Conservation (phyloP, 2,113 vertebrate genomes). For the Osmerus mordax region DNA sequence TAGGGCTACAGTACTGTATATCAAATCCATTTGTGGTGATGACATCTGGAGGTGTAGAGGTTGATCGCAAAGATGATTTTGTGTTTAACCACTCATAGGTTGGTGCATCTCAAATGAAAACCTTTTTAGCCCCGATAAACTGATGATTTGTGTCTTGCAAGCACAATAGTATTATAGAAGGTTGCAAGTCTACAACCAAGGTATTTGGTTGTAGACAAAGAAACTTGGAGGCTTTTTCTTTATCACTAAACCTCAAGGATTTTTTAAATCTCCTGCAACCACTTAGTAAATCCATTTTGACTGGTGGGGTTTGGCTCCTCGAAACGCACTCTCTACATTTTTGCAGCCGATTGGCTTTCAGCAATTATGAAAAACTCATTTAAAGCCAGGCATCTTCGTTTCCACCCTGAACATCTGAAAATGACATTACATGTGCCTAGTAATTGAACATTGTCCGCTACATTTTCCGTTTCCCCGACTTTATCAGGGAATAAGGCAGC, state of each 20-base stretch:
- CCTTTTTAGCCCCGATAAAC: too few relatives aligned
- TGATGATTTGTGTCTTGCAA: too few relatives aligned
- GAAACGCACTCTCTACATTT: background rate
- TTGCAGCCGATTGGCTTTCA: background rate
- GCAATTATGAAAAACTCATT: constrained; percentile 18
- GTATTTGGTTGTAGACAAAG: too few relatives aligned
- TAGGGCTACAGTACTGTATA: too few relatives aligned
- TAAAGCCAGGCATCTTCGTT: constrained; percentile 11
- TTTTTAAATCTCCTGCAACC: constrained; percentile 21
- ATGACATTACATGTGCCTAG: constrained; percentile 14
- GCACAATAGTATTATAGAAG: too few relatives aligned
- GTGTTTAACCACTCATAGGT: too few relatives aligned
- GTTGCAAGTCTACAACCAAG: too few relatives aligned
- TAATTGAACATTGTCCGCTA: constrained; percentile 27
- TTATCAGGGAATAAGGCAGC: constrained; percentile 12
- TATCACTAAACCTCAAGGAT: constrained; percentile 16
- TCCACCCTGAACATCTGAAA: constrained; percentile 11
- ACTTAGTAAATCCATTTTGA: constrained; percentile 15
- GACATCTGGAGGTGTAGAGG: too few relatives aligned
- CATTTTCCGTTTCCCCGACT: constrained; percentile 19
- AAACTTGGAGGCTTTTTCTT: background rate
- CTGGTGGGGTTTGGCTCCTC: constrained; percentile 12
- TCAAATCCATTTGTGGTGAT: too few relatives aligned
- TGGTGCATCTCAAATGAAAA: too few relatives aligned
- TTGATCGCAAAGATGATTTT: too few relatives aligned